Percentiles rank a stretch among this genome's conserved stretches.
These are phyloP conservation scores for Apostichopus leukothele DNA, from an alignment of 53 echinoderm and acorn worm species.

Conservation along the genomic window DNA sequence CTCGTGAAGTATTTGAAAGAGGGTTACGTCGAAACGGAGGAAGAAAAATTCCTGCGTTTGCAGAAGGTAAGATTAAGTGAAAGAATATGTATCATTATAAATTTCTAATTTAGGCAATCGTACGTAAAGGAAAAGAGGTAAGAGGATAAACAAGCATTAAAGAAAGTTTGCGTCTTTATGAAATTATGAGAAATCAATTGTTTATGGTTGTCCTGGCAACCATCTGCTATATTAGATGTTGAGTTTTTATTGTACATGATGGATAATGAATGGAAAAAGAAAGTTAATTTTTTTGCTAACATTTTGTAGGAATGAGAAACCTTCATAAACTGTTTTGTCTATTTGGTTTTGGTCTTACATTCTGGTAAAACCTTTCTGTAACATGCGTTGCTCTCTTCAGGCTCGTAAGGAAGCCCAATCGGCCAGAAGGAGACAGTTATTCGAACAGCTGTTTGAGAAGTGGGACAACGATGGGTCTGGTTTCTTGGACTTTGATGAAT, in stretches of 20 bases:
- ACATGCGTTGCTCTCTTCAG: conserved; percentile 33
- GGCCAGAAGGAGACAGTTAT: conserved; percentile 69
- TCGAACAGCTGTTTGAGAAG: conserved; percentile 97
- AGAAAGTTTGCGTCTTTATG: too few relatives aligned
- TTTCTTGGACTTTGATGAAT: conserved; percentile 90
- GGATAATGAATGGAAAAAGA: not conserved
- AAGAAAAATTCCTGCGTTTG: conserved; percentile 85
- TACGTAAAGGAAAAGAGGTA: too few relatives aligned
- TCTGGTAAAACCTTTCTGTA: not conserved
- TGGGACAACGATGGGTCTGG: conserved; percentile 99
- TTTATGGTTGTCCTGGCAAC: too few relatives aligned
- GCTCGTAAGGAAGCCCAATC: conserved; percentile 78
- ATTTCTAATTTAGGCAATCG: too few relatives aligned
- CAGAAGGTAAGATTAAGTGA: conserved; percentile 63
- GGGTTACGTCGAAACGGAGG: conserved; percentile 94
- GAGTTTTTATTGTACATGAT: too few relatives aligned
- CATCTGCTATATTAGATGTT: too few relatives aligned
- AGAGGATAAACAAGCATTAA: too few relatives aligned
- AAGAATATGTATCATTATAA: not conserved
- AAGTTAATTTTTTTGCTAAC: not conserved
- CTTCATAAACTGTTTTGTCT: not conserved
- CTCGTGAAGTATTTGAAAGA: conserved; percentile 75
- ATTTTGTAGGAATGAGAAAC: not conserved
- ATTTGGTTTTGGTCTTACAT: too few relatives aligned
- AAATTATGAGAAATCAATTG: too few relatives aligned